Evolutionary conservation across 2,113 vertebrate species (phyloP).

Genomic region (Lipophrys pholis): DNA sequence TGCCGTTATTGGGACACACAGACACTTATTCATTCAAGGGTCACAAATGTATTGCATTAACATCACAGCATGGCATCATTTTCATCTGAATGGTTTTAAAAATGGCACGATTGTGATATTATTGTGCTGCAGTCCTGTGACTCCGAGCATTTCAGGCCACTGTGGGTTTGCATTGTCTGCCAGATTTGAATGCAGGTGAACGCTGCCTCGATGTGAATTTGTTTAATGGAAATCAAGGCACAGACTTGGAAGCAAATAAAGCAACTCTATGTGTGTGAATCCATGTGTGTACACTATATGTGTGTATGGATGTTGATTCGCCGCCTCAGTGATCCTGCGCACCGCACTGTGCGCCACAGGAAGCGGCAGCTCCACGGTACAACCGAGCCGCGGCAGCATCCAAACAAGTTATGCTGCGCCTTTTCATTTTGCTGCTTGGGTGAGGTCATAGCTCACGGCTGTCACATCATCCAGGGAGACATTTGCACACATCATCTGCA

Average conservation of each 20-base stretch:
- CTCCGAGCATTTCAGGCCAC: background rate
- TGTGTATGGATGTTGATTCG: slow-evolving; percentile 6
- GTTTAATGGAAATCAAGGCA: slow-evolving; percentile 68
- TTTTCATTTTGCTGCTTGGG: slow-evolving; percentile 31
- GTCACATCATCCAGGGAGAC: slow-evolving; percentile 8
- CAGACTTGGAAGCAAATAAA: slow-evolving; percentile 50
- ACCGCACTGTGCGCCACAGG: background rate
- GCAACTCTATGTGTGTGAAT: background rate
- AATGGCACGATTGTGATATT: background rate
- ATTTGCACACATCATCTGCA: slow-evolving; percentile 25
- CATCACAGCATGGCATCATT: background rate
- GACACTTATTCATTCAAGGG: background rate
- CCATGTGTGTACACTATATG: background rate
- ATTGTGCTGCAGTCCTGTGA: background rate
- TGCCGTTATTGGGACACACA: slow-evolving; percentile 39
- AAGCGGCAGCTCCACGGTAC: background rate
- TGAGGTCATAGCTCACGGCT: slow-evolving; percentile 22
- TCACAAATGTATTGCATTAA: slow-evolving; percentile 18
- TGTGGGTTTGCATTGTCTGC: slow-evolving; percentile 17
- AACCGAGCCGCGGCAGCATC: slow-evolving; percentile 36
- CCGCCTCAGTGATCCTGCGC: background rate
- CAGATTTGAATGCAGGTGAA: slow-evolving; percentile 61
- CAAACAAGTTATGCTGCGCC: slow-evolving; percentile 38
- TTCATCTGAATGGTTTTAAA: slow-evolving; percentile 5
- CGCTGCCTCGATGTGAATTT: slow-evolving; percentile 53